Conservation (phyloP, 2,888 invertebrate species). For the Encarsia formosa region DNA sequence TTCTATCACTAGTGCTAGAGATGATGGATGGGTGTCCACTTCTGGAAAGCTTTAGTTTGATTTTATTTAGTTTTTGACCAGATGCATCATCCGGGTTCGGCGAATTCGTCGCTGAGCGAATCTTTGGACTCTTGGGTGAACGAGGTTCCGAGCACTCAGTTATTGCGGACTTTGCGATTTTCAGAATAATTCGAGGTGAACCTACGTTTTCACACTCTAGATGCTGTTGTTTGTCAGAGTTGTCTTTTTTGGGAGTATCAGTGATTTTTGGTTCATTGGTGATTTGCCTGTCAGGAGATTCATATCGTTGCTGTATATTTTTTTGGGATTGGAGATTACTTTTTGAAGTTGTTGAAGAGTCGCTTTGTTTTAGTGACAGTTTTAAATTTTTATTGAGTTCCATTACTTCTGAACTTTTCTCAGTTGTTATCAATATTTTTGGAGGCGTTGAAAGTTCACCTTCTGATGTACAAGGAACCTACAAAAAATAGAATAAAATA, state of each 20-base stretch:
- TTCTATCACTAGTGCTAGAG: conserved; percentile 26
- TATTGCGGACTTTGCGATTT: conserved; percentile 48
- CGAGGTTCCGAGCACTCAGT: conserved; percentile 46
- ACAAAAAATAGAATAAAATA: no score
- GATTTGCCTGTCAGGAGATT: conserved; percentile 38
- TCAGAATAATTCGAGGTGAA: conserved; percentile 47
- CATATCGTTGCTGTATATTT: conserved; percentile 35
- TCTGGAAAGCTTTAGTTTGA: conserved; percentile 56
- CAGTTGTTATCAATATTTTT: no score
- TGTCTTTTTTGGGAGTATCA: conserved; percentile 44
- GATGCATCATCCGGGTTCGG: conserved; percentile 49
- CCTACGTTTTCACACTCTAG: conserved; percentile 41
- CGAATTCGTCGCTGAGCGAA: conserved; percentile 46
- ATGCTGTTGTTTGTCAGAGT: conserved; percentile 12
- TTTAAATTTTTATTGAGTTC: no score
- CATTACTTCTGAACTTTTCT: no score
- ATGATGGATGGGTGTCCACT: conserved; percentile 50
- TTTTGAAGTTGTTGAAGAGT: no score
- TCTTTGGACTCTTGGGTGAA: conserved; percentile 49
- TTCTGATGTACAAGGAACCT: no score
- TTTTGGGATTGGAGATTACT: conserved; percentile 42
- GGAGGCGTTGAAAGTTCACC: no score
- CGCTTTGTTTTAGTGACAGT: no score
- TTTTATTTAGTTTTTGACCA: conserved; percentile 54
- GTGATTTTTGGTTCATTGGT: conserved; percentile 33